phyloP scores from a whole-genome alignment of 2,113 vertebrate genomes.

The Corythornis madagascariensis region DNA sequence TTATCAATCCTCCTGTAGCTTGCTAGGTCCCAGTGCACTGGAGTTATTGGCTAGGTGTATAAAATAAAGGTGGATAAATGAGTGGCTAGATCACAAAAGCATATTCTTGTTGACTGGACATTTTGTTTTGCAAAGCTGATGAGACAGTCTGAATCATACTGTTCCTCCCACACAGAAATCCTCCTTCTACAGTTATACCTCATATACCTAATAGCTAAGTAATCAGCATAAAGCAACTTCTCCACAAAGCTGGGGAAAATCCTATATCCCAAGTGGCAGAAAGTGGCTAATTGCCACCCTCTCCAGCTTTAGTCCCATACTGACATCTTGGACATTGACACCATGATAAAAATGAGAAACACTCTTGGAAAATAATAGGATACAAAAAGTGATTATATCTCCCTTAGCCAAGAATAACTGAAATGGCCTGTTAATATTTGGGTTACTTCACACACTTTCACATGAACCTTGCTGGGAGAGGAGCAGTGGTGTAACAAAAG shows the following conservation, averaged over 20 bases:
- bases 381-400: background rate
- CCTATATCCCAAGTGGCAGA: background rate
- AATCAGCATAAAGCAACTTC: background rate
- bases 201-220: constrained; percentile 34
- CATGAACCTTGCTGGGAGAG: background rate
- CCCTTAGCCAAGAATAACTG: background rate
- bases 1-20: background rate
- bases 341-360: background rate
- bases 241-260: constrained; percentile 15
- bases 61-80: constrained; percentile 12
- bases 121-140: constrained; percentile 47
- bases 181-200: constrained; percentile 40
- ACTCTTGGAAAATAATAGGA: background rate
- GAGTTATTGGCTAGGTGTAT: background rate
- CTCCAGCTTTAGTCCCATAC: background rate
- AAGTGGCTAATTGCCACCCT: background rate
- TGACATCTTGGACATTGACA: background rate
- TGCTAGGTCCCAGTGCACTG: background rate
- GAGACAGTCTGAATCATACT: constrained; percentile 61
- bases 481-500: background rate
- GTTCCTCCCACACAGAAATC: constrained; percentile 69
- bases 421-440: background rate
- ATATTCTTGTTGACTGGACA: constrained; percentile 22
- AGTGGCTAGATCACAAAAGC: background rate
- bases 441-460: background rate